Conservation (phyloP, 2,888 invertebrate species). For the Cantharis rufa region DNA sequence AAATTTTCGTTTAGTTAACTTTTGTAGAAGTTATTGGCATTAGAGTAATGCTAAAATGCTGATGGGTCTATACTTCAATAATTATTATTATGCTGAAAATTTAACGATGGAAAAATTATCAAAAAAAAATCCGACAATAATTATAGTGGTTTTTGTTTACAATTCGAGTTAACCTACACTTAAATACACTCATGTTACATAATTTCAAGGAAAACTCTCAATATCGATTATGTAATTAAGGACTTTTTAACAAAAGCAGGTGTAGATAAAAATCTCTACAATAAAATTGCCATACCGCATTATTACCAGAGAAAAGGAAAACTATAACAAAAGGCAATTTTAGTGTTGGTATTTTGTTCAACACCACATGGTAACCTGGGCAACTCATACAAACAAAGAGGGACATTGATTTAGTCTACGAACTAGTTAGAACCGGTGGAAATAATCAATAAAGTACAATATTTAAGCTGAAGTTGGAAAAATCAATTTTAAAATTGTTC, state of each 20-base stretch:
- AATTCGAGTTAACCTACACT: background rate
- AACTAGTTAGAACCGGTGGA: constrained; percentile 43
- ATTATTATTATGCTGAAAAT: background rate
- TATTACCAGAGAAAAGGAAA: constrained; percentile 46
- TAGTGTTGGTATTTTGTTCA: constrained; percentile 43
- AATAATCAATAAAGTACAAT: constrained; percentile 41
- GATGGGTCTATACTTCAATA: background rate
- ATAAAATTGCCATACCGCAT: constrained; percentile 40
- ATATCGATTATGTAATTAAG: constrained; percentile 28
- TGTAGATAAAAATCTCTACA: constrained; percentile 34
- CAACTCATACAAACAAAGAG: constrained; percentile 52
- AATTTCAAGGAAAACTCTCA: background rate
- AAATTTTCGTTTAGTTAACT: too few relatives aligned
- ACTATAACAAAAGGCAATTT: constrained; percentile 46
- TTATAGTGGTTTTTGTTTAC: background rate
- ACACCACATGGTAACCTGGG: constrained; percentile 50
- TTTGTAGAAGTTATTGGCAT: too few relatives aligned
- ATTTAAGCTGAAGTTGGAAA: constrained; percentile 33
- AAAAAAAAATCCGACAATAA: background rate
- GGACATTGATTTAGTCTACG: constrained; percentile 52
- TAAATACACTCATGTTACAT: background rate
- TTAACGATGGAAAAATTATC: background rate
- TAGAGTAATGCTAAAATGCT: too few relatives aligned
- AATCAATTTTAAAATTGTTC: constrained; percentile 38
- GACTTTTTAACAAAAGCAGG: constrained; percentile 18